Conservation (phyloP, 2,113 vertebrate genomes). For the Upupa epops region DNA sequence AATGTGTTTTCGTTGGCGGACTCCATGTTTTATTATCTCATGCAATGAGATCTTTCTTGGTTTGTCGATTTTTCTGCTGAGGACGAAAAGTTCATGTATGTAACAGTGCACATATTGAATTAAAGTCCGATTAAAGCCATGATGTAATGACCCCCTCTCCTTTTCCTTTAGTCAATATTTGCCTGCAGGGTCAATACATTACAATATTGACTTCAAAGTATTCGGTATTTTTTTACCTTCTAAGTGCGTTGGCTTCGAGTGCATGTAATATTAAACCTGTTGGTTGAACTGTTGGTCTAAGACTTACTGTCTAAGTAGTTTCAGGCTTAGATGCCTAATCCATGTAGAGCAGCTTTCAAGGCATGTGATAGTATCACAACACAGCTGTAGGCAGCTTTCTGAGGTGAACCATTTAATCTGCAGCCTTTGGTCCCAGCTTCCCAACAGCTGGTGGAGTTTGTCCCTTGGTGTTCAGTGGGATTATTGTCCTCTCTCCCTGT, state of each 20-base stretch:
- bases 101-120: constrained; percentile 69
- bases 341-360: constrained; percentile 25
- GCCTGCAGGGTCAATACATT: constrained; percentile 63
- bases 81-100: constrained; percentile 79
- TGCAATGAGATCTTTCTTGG: constrained; percentile 76
- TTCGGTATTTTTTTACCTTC: constrained; percentile 68
- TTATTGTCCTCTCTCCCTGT: background rate
- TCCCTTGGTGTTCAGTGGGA: background rate
- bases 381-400: constrained; percentile 45
- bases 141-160: constrained; percentile 72
- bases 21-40: constrained; percentile 76
- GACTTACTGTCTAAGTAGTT: constrained; percentile 47
- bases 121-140: constrained; percentile 64
- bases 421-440: constrained; percentile 8
- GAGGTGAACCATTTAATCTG: constrained; percentile 29
- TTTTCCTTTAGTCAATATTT: constrained; percentile 80
- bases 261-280: constrained; percentile 56
- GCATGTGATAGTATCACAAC: constrained; percentile 50
- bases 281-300: constrained; percentile 61
- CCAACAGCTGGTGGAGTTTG: constrained; percentile 2
- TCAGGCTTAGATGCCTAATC: constrained; percentile 45
- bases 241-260: constrained; percentile 53
- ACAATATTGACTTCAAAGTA: constrained; percentile 74
- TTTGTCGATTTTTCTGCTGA: constrained; percentile 76
- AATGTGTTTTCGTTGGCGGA: constrained; percentile 76